Evolutionary conservation across 2,888 invertebrate genomes (phyloP), one percentile per base, ranked within the genome.

Genomic region (Agapostemon virescens): DNA sequence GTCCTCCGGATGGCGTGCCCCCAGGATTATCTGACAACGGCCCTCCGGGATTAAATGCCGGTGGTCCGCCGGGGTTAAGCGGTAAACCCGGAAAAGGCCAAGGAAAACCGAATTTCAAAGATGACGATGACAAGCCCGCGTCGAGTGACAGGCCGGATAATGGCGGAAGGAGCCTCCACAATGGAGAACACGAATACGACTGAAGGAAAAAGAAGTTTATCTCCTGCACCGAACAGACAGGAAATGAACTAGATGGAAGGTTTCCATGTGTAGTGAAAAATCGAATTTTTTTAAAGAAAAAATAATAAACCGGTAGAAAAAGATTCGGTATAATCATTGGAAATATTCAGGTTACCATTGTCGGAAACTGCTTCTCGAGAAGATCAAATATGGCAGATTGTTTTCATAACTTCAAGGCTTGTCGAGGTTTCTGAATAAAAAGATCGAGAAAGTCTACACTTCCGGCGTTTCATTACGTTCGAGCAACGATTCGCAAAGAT

Each of bases 1-100:
- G 77, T n/a, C 72, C 81, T 61, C 71, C 84, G 64, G 77, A 77
- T 77, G 74, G 66, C 13, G 3, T 45, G 17, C 74, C 85, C 3
- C 70, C 76, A n/a, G 77, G 74, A 67, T 63, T 75, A 61, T 36
- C 33, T 6, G 63, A 49, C 13, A 30, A 42, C 9, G 13, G 26
- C 58, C 74, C 85, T 52, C 71, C 81, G 55, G 79, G 74, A 72
- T 74, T 75, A 33, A 61, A 23, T 23, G 66, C 17, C 11, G 71
- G 30, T 11, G 68, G 45, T 23, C 77, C 72, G 9, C n/a, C 40
- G 36, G 58, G 70, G 17, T 40, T 20, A 55, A 58, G 38, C 38
- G 64, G n/a, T 42, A 30, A 33, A 20, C 74, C 78, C 33, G 79
- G 74, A 13, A 66, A 58, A 33, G 40, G 67, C 20, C 36, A 36